Evolutionary conservation across 37 sponge, comb jelly and placozoan genomes (phyloP), one percentile per base, ranked within the genome.

Genomic region (Hormiphora californensis): DNA sequence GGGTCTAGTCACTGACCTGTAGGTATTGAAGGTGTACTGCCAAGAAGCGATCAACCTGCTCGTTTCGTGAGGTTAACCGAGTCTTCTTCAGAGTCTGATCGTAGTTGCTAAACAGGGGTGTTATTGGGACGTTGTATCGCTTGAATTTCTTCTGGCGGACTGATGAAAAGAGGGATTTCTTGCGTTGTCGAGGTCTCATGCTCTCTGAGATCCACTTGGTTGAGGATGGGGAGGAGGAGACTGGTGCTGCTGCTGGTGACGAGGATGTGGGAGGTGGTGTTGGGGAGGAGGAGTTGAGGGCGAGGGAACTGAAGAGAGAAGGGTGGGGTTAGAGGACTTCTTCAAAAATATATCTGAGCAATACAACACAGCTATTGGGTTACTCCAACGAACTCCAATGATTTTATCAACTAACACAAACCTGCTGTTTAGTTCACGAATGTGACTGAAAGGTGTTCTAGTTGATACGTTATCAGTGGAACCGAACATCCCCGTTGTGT

Each of bases 181-280:
- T 73, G 3, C 81, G 9, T 23, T 27, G 21, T 28, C 81, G 81
- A 7, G 81, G 81, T 40, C 81, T 21, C 81, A 73, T 73, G 81
- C 81, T 73, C 81, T 73, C 81, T 25, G 81, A 73, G 9, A 73
- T 73, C 81, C 81, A 73, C 81, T 73, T 73, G 21, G 81, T 73
- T 21, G 40, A 43, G 2, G 46, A 46, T 43, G n/a, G 19, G 41
- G 40, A 43, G 2, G 46, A 46, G 81, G n/a, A 23, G 17, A 34
- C 17, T 21, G 81, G 81, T 5, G 81, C 40, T 43, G n/a, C 43
- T 43, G 28, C 40, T 9, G 81, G 81, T 4, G 81, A 73, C 21
- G 40, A 43, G 25, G 28, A 27, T 30, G 59, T 57, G n/a, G n/a
- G n/a, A n/a, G n/a, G 40, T 43, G 28, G 43, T 9, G 81, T 43